Base-by-base conservation (phyloP, 1,140 invertebrate species). In the Potamilus streckersoni region DNA sequence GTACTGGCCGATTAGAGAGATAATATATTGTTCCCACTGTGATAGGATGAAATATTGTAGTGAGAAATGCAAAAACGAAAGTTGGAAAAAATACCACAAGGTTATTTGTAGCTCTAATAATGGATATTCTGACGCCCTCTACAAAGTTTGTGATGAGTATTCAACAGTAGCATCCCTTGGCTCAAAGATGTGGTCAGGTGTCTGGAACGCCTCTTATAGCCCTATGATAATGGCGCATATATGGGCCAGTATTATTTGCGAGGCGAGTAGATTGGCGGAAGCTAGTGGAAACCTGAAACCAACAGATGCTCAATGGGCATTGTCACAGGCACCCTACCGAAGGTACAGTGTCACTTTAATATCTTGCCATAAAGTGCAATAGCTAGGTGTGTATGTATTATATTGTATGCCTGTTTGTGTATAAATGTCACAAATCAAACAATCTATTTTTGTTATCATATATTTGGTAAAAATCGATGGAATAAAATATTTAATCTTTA, bases 141-240 rank as follows among this genome's bases (percentile, higher is more conserved):
- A 85, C 59, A 73, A 83, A 38, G 69, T 85, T 55, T 84, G 81
- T 67, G 64, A 76, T 15, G 66, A 82, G 15, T 82, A 76, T 70
- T 60, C 72, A 17, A 67, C 74, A 14, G 63, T 82, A 1, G 65
- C 58, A 2, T 14, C 58, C 1, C 61, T 38, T 15, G 73, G 82
- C 62, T 64, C 58, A 4, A 68, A 68, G 13, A 71, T 69, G 11
- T 84, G 79, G 74, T 77, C 80, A 38, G 80, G 79, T 0, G 78
- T 82, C 55, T 86, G 85, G 85, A 83, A 83, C 60, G 84, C 81
- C 13, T 79, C 83, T 19, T 86, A 80, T 71, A 82, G 81, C 82
- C 85, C 85, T 15, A 55, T 80, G 16, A 73, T 84, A 15, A 15
- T 86, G 27, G 83, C 84, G 11, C 78, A 79, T 49, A 76, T 86